phyloP scores from a whole-genome alignment of 2,888 invertebrate species.

The Apotomis betuletana region DNA sequence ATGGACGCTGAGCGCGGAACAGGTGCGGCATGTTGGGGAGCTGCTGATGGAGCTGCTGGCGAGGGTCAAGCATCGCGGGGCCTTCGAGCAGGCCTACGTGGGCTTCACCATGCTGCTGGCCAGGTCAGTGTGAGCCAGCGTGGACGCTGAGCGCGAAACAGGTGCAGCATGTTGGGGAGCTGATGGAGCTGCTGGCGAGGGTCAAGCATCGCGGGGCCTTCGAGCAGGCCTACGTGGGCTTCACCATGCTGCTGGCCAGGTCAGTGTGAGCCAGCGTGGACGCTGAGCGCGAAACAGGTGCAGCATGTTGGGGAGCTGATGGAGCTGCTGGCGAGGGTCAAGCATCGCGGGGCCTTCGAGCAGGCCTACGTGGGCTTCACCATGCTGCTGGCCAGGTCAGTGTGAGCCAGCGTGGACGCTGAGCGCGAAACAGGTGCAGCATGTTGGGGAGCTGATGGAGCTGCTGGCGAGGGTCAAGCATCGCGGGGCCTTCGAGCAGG shows the following conservation, averaged over 20 bases:
- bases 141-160: too few relatives aligned
- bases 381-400: slow-evolving; percentile 85
- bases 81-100: slow-evolving; percentile 97
- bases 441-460: too few relatives aligned
- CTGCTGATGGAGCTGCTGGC: slow-evolving; percentile 87
- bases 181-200: too few relatives aligned
- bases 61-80: slow-evolving; percentile 95
- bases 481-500: too few relatives aligned
- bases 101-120: slow-evolving; percentile 91
- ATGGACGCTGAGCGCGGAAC: slow-evolving; percentile 70
- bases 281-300: slow-evolving; percentile 79
- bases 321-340: slow-evolving; percentile 87
- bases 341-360: slow-evolving; percentile 99
- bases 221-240: too few relatives aligned
- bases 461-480: too few relatives aligned
- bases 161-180: slow-evolving; percentile 64
- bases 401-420: slow-evolving; percentile 51
- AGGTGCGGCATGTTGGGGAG: slow-evolving; percentile 85
- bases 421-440: slow-evolving; percentile 78
- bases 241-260: slow-evolving; percentile 51
- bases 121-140: slow-evolving; percentile 64
- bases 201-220: too few relatives aligned
- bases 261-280: slow-evolving; percentile 54
- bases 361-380: slow-evolving; percentile 96
- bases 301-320: slow-evolving; percentile 86